Percentiles rank a stretch among this genome's conserved stretches.
Conservation (phyloP, 2,888 invertebrate genomes). For the Stratiomys singularior region DNA sequence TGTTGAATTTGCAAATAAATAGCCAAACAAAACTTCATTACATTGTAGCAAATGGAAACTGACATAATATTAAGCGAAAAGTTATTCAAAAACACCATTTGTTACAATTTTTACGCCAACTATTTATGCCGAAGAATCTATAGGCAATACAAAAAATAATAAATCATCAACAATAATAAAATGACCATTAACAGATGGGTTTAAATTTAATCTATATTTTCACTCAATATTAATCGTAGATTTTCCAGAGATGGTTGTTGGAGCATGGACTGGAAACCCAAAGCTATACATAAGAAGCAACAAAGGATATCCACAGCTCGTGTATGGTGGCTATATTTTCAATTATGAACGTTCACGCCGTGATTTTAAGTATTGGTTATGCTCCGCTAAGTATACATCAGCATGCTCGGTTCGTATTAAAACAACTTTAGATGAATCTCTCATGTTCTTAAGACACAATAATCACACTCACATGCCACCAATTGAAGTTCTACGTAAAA, state of each 20-base stretch:
- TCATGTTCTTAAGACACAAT: constrained; percentile 32
- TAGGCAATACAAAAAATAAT: no score
- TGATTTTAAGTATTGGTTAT: constrained; percentile 46
- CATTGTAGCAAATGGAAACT: no score
- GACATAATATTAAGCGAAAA: no score
- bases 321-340: constrained; percentile 43
- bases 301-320: constrained; percentile 45
- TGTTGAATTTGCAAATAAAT: no score
- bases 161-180: no score
- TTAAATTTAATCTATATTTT: no score
- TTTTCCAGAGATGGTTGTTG: background rate
- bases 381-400: constrained; percentile 40
- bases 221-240: constrained; percentile 1
- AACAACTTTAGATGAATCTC: constrained; percentile 44
- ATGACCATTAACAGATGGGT: no score
- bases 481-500: constrained; percentile 6
- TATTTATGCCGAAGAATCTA: no score
- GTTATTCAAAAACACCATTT: no score
- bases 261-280: constrained; percentile 38
- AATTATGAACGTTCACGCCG: constrained; percentile 47
- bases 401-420: constrained; percentile 45
- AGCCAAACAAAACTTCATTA: no score
- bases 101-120: no score
- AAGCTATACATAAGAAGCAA: constrained; percentile 40
- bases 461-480: constrained; percentile 45